Evolutionary conservation across 1,140 invertebrate species (phyloP).

Genomic region (Drosophila nikananu): DNA sequence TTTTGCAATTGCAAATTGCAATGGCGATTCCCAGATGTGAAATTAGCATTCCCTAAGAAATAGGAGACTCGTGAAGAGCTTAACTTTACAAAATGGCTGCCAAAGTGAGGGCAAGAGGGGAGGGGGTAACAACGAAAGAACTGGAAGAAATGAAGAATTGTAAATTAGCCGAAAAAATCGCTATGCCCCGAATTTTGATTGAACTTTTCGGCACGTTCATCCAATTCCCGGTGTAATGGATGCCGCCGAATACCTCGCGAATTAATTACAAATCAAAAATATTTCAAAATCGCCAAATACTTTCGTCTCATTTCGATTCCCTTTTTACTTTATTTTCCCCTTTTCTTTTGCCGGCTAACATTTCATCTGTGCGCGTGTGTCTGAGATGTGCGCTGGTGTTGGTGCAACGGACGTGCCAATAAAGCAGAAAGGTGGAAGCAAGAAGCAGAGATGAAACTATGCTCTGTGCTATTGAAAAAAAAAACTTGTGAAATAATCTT

Average conservation of each 20-base stretch:
- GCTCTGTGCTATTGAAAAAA: constrained; percentile 31
- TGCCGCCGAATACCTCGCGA: constrained; percentile 10
- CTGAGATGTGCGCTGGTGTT: constrained; percentile 6
- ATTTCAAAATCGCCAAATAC: constrained; percentile 33
- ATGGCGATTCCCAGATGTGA: constrained; percentile 9
- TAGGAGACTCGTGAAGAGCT: not conserved
- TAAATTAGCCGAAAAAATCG: constrained; percentile 27
- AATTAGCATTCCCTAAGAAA: not conserved
- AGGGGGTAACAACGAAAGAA: not conserved
- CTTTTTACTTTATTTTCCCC: not conserved
- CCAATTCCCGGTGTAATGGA: constrained; percentile 6
- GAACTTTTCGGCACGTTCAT: constrained; percentile 36
- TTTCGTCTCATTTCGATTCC: constrained; percentile 29
- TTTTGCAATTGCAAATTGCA: constrained; percentile 10
- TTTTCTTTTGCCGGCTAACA: constrained; percentile 52
- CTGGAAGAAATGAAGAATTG: constrained; percentile 26
- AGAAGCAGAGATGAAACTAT: constrained; percentile 29
- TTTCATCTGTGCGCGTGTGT: constrained; percentile 39
- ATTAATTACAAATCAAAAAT: constrained; percentile 44
- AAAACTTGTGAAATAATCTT: constrained; percentile 74
- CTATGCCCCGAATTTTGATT: constrained; percentile 2
- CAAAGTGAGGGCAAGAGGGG: not conserved
- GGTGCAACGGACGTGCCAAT: constrained; percentile 56
- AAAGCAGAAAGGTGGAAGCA: constrained; percentile 30
- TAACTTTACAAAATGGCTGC: constrained; percentile 33